Evolutionary conservation across 1,140 invertebrate species (phyloP), one percentile per base, ranked within the genome.

Genomic region (Caenorhabditis remanei): DNA sequence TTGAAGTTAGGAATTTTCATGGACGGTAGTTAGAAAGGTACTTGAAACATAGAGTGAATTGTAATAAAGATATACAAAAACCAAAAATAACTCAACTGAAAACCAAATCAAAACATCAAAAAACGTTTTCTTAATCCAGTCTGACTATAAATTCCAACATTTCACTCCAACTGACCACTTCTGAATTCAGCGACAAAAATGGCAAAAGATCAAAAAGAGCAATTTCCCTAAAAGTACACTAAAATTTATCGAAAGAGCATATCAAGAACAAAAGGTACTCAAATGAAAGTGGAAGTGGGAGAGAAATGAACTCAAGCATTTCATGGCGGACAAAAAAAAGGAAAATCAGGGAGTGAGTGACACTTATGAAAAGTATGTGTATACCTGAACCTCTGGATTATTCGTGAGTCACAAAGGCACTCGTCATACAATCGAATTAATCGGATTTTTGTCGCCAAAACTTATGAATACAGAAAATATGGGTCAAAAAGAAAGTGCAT

Each of bases 241-340:
- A 40, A 65, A 53, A 53, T 16, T 32, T 32, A 32, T 32, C 32
- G 32, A 32, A 24, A 43, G 71, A 50, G 71, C 71, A 79, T 79
- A 79, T 79, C 71, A 79, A 79, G 46, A 79, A 79, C 71, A 79
- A 79, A 79, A 79, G 46, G 46, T 48, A 8, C 71, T 21, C 40
- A 7, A 46, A 41, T n/a, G 40, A 21, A n/a, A 58, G 19, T 24
- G 13, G 43, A 40, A 46, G 46, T 75, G 46, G 53, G 53, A 79
- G 43, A 43, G 71, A 32, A 79, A 75, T 75, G 43, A 75, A 71
- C 41, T 71, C 41, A 71, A 71, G 65, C 65, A 71, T 32, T 71
- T 71, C 46, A 14, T 7, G 6, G 40, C 11, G 21, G 14, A 13
- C 11, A 32, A 9, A 32, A 63, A 32, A 40, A 14, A 16, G 19